Percentiles rank a stretch among this genome's conserved stretches.
phyloP scores from a whole-genome alignment of 2,797 vertebrate genomes.

The Lerista edwardsae region DNA sequence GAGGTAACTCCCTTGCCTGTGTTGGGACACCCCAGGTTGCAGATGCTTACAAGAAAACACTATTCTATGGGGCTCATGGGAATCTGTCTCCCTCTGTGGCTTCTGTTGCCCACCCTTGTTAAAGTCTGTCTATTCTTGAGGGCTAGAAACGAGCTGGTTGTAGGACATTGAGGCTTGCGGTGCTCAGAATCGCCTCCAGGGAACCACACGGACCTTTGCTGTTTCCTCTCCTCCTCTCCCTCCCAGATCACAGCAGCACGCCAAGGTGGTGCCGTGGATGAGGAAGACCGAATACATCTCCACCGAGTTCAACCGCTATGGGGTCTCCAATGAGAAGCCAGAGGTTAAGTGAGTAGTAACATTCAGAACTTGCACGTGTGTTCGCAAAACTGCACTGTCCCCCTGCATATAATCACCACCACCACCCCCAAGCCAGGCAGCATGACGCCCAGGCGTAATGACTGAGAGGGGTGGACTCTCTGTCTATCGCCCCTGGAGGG shows the following conservation, averaged over 20 bases:
- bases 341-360: conserved; percentile 91
- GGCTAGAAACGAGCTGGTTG: no score
- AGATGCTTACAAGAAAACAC: background rate
- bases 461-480: no score
- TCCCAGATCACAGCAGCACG: conserved; percentile 91
- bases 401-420: no score
- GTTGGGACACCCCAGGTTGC: background rate
- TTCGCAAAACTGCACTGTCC: background rate
- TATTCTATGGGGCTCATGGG: no score
- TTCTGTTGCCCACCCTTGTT: background rate
- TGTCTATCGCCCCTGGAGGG: no score
- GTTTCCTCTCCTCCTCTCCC: background rate
- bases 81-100: background rate
- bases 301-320: conserved; percentile 95
- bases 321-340: conserved; percentile 94
- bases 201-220: background rate
- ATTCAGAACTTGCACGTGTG: rapidly evolving
- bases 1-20: conserved; percentile 72
- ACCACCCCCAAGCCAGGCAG: no score
- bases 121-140: background rate
- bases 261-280: conserved; percentile 97
- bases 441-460: no score
- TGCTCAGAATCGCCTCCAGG: background rate
- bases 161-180: background rate
- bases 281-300: conserved; percentile 97